Conservation (phyloP, 1,140 invertebrate genomes). For the Papilio glaucus region DNA sequence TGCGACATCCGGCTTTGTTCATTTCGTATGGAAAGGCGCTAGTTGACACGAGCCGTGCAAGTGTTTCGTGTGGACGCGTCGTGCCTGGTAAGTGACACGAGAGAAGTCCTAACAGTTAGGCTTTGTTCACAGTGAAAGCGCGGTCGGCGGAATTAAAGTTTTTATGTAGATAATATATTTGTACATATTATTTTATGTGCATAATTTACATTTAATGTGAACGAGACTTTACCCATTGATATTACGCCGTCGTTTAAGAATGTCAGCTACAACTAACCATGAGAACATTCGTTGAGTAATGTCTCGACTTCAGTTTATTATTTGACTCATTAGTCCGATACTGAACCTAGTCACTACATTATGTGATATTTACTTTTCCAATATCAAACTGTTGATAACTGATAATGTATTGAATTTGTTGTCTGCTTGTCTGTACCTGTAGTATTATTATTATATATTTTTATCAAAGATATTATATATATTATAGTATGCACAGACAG, state of each 20-base stretch:
- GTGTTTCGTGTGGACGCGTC: slow-evolving; percentile 7
- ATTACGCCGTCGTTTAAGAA: neutral
- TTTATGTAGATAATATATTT: neutral
- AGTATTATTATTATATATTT: too few species aligned
- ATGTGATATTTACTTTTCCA: neutral
- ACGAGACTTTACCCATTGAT: neutral
- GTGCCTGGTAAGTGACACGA: neutral
- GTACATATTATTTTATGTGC: neutral
- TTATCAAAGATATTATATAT: neutral
- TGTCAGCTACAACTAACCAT: neutral
- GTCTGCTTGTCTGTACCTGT: too few species aligned
- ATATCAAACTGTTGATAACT: neutral
- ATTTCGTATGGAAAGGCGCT: neutral
- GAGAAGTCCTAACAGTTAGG: neutral
- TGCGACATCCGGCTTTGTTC: neutral
- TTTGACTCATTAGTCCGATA: neutral
- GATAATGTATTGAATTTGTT: too few species aligned
- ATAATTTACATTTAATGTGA: too few species aligned
- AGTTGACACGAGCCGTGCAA: neutral
- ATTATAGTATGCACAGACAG: neutral
- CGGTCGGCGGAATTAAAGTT: neutral
- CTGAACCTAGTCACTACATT: too few species aligned
- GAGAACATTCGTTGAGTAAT: neutral
- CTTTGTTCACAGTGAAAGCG: neutral
- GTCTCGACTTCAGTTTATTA: neutral